These are phyloP conservation scores for Pocillopora verrucosa DNA, from an alignment of 64 coral and sea anemone genomes.

Conservation along the genomic window DNA sequence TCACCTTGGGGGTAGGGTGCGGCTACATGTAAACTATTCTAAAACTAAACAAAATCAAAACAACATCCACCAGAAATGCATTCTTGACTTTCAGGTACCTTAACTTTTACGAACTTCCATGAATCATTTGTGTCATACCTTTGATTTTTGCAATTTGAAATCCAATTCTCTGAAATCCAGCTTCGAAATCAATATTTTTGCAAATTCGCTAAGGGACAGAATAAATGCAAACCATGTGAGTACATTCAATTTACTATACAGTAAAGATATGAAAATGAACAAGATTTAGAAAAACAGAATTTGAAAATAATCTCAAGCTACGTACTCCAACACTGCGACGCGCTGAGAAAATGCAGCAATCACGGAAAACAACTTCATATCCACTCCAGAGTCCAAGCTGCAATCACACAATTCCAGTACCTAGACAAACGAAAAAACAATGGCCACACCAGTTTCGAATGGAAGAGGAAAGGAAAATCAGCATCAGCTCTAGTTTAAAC, in stretches of 20 bases:
- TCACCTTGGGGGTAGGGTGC: too few relatives aligned
- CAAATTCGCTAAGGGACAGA: constrained; percentile 64
- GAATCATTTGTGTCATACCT: constrained; percentile 32
- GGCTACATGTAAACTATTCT: too few relatives aligned
- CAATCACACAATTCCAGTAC: constrained; percentile 90
- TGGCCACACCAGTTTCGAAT: not conserved
- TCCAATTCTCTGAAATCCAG: constrained; percentile 94
- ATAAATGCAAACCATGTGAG: not conserved
- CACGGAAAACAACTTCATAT: constrained; percentile 93
- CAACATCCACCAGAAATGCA: too few relatives aligned
- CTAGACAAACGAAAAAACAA: constrained; percentile 11
- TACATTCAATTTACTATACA: not conserved
- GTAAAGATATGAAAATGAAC: not conserved
- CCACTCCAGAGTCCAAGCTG: constrained; percentile 76
- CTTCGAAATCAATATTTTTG: constrained; percentile 84
- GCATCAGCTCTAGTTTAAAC: too few relatives aligned
- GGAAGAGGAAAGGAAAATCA: not conserved
- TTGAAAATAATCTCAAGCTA: not conserved
- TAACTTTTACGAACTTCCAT: too few relatives aligned
- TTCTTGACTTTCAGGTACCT: too few relatives aligned
- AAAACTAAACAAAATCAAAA: too few relatives aligned
- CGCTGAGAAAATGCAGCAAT: constrained; percentile 90
- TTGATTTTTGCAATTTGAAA: constrained; percentile 78
- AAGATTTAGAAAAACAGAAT: not conserved
- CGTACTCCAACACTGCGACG: constrained; percentile 90